A percentile compares a stretch with the other conserved stretches of the same genome.
phyloP scores from a whole-genome alignment of 1,140 invertebrate genomes.

The Heliconius nattereri region DNA sequence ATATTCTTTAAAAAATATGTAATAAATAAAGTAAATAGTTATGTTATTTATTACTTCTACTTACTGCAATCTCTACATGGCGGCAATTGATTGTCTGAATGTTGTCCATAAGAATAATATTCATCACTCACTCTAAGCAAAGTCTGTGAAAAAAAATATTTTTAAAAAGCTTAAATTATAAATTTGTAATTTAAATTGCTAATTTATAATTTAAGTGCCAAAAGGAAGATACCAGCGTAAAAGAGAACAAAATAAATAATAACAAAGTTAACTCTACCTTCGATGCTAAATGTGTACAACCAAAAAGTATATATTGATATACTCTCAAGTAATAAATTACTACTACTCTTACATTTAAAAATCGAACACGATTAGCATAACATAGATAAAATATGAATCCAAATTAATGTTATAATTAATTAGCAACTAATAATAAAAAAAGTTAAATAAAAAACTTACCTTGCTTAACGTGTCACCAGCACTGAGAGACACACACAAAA shows the following conservation, averaged over 20 bases:
- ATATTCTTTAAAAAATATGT: too few species aligned
- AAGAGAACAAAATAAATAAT: neutral
- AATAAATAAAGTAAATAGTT: too few species aligned
- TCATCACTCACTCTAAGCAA: constrained; percentile 40
- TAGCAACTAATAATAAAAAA: neutral
- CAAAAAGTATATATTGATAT: neutral
- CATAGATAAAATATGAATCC: neutral
- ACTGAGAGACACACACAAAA: constrained; percentile 42
- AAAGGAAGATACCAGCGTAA: neutral
- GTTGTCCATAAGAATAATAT: constrained; percentile 30
- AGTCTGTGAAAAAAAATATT: constrained; percentile 37
- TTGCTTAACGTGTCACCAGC: constrained; percentile 41
- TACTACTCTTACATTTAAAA: neutral
- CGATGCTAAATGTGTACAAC: neutral
- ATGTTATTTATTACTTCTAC: constrained; percentile 33
- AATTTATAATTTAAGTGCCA: neutral
- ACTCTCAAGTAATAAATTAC: neutral
- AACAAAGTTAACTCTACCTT: neutral
- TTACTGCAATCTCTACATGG: constrained; percentile 67
- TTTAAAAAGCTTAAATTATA: too few species aligned
- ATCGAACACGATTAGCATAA: neutral
- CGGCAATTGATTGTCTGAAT: constrained; percentile 40
- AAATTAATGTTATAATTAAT: neutral
- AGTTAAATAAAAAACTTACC: constrained; percentile 41
- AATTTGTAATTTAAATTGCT: neutral